Conservation (phyloP, 2,797 vertebrate genomes). For the Capromys pilorides region DNA sequence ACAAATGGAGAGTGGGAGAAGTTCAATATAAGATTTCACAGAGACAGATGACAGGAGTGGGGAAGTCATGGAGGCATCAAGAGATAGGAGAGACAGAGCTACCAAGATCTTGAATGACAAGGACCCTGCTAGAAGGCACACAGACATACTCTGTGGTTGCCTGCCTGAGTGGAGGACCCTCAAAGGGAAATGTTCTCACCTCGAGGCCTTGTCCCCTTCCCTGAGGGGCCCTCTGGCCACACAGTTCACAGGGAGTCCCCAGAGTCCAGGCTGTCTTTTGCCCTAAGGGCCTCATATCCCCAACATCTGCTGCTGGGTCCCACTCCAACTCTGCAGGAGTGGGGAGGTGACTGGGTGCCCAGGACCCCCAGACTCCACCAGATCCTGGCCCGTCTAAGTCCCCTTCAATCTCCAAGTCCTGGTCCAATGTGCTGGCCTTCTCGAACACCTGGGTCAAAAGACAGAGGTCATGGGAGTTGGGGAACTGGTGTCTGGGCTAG, state of each 20-base stretch:
- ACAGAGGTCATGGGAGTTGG: conserved; percentile 1
- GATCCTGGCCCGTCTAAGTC: conserved; percentile 54
- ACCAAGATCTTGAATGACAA: background rate
- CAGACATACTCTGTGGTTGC: background rate
- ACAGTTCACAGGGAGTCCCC: conserved; percentile 70
- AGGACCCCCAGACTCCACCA: conserved; percentile 55
- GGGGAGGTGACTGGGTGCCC: conserved; percentile 54
- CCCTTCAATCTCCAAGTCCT: conserved; percentile 67
- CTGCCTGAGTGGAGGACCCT: background rate
- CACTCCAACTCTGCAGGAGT: conserved; percentile 87
- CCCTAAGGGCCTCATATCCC: conserved; percentile 85
- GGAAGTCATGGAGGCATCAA: background rate
- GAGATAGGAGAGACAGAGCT: background rate
- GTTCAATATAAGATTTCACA: background rate
- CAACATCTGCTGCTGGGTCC: conserved; percentile 92
- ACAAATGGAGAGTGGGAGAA: background rate
- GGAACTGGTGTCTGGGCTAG: background rate
- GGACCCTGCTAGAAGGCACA: background rate
- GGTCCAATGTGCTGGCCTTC: conserved; percentile 61
- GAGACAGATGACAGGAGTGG: background rate
- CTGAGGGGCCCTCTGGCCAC: conserved; percentile 62
- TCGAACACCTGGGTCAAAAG: conserved; percentile 73
- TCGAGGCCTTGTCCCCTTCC: conserved; percentile 53
- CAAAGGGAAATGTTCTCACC: conserved; percentile 60
- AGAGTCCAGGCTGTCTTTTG: conserved; percentile 77